Conservation (phyloP, 2,113 vertebrate genomes). For the Circaetus cinerascens region DNA sequence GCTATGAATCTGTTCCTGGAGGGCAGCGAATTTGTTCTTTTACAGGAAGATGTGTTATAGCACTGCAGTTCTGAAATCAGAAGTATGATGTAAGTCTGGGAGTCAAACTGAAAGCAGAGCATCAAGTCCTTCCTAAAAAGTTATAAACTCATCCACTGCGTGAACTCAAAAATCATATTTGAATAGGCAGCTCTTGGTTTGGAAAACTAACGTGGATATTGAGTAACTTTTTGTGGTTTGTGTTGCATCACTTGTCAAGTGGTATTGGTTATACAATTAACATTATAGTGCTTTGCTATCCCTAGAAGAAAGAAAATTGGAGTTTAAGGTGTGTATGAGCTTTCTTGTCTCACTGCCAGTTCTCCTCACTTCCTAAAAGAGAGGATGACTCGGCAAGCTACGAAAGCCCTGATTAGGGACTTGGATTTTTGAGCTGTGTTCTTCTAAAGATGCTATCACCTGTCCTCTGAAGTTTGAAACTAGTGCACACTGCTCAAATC, state of each 20-base stretch:
- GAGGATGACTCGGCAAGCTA: constrained; percentile 12
- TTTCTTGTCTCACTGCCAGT: background rate
- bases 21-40: background rate
- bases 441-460: background rate
- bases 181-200: background rate
- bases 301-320: background rate
- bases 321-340: constrained; percentile 8
- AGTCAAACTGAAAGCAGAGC: background rate
- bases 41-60: background rate
- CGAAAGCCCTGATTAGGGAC: background rate
- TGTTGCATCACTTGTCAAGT: constrained; percentile 32
- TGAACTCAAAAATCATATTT: background rate
- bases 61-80: background rate
- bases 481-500: background rate
- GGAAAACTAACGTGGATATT: background rate
- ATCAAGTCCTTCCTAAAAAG: background rate
- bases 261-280: constrained; percentile 18
- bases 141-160: background rate
- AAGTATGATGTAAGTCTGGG: background rate
- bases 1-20: background rate
- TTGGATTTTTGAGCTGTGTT: background rate
- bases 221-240: background rate
- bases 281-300: background rate
- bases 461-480: background rate
- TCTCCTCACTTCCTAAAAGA: constrained; percentile 7